Percentiles rank a stretch among this genome's conserved stretches.
Evolutionary conservation across 2,113 vertebrate genomes (phyloP).

Genomic region (Maccullochella peelii): DNA sequence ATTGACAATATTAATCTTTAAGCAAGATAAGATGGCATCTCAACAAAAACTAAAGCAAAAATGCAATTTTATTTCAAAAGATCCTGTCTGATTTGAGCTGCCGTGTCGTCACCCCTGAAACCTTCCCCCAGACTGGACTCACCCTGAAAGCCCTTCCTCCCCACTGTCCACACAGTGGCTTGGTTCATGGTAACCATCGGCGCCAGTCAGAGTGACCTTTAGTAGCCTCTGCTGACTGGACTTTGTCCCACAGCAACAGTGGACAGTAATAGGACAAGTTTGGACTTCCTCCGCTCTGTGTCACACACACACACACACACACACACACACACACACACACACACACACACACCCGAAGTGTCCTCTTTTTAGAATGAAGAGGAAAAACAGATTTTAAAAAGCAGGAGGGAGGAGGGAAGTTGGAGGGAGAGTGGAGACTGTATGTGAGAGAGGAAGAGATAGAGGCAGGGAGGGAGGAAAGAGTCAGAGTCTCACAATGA

Average conservation of each 20-base stretch:
- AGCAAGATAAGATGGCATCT: not conserved
- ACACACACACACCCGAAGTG: slow-evolving; percentile 36
- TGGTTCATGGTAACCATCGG: slow-evolving; percentile 1
- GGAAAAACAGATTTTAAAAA: slow-evolving; percentile 36
- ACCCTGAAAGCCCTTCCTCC: not conserved
- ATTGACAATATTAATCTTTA: not conserved
- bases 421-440: slow-evolving; percentile 36
- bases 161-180: not conserved
- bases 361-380: slow-evolving; percentile 49
- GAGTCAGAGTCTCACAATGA: slow-evolving; percentile 77
- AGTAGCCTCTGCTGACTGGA: slow-evolving; percentile 56
- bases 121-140: not conserved
- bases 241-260: slow-evolving; percentile 33
- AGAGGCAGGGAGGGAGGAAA: slow-evolving; percentile 56
- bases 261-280: slow-evolving; percentile 51
- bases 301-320: slow-evolving; percentile 24
- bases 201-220: slow-evolving; percentile 51
- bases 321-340: slow-evolving; percentile 2
- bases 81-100: not conserved
- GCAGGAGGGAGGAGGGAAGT: slow-evolving; percentile 27
- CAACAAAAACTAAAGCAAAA: not conserved
- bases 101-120: not conserved
- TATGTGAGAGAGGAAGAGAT: slow-evolving; percentile 57
- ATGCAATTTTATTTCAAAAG: not conserved
- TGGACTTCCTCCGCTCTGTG: slow-evolving; percentile 47